Evolutionary conservation across 2,888 invertebrate species (phyloP), one percentile per base, ranked within the genome.

Genomic region (Drosophila mettleri): DNA sequence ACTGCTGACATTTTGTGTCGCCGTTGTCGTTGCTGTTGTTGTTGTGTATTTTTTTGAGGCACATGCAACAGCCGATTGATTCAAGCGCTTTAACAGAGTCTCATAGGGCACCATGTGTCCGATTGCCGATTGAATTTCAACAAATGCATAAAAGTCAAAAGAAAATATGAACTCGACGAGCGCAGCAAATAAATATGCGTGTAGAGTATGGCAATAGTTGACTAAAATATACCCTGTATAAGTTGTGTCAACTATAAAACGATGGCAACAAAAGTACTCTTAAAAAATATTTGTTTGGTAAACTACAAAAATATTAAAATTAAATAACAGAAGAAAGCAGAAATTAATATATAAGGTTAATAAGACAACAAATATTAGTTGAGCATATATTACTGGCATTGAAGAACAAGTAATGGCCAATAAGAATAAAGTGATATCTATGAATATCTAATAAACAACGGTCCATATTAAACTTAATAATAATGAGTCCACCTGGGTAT

Each of bases 1-100:
- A 76, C 86, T 78, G 83, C 68, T 81, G 81, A 85, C 85, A 81
- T 85, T 81, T 83, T 57, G 39, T 74, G 68, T 45, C 60, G 62
- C 14, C 18, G 18, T 27, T 45, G 29, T 7, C 3, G 27, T 27
- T 43, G 6, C 8, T 29, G 8, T 14, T 22, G 6, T 22, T 41
- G 0, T 39, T 41, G 12, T 27, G 9, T 58, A 36, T 64, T 45
- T 45, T 29, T 18, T 20, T 66, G 64, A 59, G 31, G 45, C 31
- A 52, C 55, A 49, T 74, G 53, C 74, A 65, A 58, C 60, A 62
- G 51, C 45, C 74, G 86, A 83, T 83, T 86, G 83, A 86, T 78
- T 69, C 77, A 78, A 82, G 82, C 82, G 72, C 80, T 78, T 81
- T 79, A 81, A 73, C 55, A 45, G 24, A 24, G 43, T 60, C 27